Evolutionary conservation across 2,113 vertebrate genomes (phyloP).

Genomic region (Podilymbus podiceps): DNA sequence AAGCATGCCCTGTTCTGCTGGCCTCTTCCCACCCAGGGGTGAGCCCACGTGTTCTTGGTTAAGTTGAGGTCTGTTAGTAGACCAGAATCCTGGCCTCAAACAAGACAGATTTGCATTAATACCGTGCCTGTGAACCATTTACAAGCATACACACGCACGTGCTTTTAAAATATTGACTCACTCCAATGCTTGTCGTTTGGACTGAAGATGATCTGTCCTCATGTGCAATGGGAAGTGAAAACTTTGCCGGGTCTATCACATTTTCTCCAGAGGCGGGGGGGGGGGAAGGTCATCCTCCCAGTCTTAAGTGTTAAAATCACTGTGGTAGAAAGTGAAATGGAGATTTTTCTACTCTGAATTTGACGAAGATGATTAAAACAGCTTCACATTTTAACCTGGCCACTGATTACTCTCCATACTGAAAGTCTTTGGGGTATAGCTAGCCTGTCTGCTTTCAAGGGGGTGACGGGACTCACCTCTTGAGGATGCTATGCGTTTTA

Average conservation of each 20-base stretch:
- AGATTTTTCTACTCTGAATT: not conserved
- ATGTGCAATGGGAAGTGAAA: not conserved
- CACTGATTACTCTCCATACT: not conserved
- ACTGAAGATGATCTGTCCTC: not conserved
- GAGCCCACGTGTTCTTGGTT: not conserved
- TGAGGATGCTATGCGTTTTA: not conserved
- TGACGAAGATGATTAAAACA: not conserved
- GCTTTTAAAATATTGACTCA: not conserved
- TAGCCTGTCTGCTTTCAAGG: not conserved
- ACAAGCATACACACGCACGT: no score
- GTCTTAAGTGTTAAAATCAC: not conserved
- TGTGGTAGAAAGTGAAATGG: not conserved
- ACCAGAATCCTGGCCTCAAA: not conserved
- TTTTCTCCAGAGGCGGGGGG: not conserved
- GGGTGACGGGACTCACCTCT: not conserved
- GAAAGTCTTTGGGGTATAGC: not conserved
- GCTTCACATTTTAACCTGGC: not conserved
- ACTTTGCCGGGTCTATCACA: not conserved
- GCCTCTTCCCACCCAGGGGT: fast-evolving
- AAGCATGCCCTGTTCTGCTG: fast-evolving
- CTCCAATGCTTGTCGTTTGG: not conserved
- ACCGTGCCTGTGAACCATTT: not conserved
- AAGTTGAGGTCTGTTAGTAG: not conserved
- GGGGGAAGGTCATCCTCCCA: not conserved
- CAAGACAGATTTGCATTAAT: not conserved